phyloP scores from a whole-genome alignment of 2,888 invertebrate genomes.

The Lordiphosa fenestrarum region DNA sequence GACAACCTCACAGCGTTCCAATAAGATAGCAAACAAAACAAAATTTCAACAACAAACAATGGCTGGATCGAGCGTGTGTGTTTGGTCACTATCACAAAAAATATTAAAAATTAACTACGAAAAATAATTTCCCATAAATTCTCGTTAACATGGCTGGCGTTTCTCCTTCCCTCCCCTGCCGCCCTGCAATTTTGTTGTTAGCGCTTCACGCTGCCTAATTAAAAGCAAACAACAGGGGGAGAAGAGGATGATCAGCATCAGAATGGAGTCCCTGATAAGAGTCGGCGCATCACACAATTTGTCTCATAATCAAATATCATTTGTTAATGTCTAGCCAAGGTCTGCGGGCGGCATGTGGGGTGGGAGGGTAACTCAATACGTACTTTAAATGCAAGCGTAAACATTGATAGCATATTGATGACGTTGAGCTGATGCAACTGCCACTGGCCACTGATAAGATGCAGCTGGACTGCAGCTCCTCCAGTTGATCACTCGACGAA shows the following conservation, averaged over 20 bases:
- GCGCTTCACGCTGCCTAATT: conserved; percentile 66
- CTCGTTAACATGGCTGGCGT: conserved; percentile 56
- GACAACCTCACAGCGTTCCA: conserved; percentile 28
- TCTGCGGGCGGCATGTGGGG: conserved; percentile 25
- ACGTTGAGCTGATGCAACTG: conserved; percentile 45
- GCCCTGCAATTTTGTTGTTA: conserved; percentile 49
- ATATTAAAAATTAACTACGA: conserved; percentile 71
- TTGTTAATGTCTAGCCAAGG: conserved; percentile 63
- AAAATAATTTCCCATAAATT: conserved; percentile 74
- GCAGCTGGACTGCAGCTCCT: conserved; percentile 26
- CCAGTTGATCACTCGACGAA: conserved; percentile 41
- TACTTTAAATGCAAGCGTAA: conserved; percentile 68
- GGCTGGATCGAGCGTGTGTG: conserved; percentile 9
- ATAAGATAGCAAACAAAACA: conserved; percentile 52
- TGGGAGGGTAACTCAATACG: conserved; percentile 54
- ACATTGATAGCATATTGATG: conserved; percentile 72
- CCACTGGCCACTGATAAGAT: conserved; percentile 59
- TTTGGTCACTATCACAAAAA: conserved; percentile 34
- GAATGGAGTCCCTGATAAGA: conserved; percentile 51
- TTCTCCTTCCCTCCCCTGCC: conserved; percentile 10
- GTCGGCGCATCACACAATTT: conserved; percentile 69
- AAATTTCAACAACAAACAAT: conserved; percentile 42
- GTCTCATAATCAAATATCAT: conserved; percentile 75
- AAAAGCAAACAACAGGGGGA: conserved; percentile 58
- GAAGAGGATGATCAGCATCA: conserved; percentile 28